These are phyloP conservation scores for Oscheius onirici DNA, from an alignment of 2,888 invertebrate species.

Conservation along the genomic window DNA sequence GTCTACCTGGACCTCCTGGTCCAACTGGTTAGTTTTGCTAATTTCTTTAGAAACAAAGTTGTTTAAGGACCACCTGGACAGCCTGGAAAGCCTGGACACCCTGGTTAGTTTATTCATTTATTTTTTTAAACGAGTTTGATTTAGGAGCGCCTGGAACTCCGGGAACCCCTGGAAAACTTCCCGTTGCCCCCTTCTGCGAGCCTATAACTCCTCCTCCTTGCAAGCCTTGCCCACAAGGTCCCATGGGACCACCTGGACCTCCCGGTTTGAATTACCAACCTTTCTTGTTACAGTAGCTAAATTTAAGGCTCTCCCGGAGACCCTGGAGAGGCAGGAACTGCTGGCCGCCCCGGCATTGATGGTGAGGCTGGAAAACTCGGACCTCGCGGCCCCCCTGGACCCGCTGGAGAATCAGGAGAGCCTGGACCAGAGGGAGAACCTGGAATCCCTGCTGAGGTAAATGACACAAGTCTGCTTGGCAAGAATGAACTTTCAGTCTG, in stretches of 20 bases:
- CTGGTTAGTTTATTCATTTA: too few relatives aligned
- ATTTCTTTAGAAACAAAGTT: neutral
- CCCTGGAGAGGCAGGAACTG: slow-evolving; percentile 65
- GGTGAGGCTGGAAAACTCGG: slow-evolving; percentile 55
- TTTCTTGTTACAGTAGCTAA: too few relatives aligned
- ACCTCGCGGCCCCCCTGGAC: slow-evolving; percentile 61
- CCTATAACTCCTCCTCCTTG: slow-evolving; percentile 60
- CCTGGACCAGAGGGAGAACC: slow-evolving; percentile 33
- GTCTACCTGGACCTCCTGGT: slow-evolving; percentile 65
- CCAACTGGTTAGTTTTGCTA: slow-evolving; percentile 58
- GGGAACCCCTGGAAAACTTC: slow-evolving; percentile 56
- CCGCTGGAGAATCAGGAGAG: slow-evolving; percentile 48
- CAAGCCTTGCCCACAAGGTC: slow-evolving; percentile 42
- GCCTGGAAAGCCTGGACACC: too few relatives aligned
- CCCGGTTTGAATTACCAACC: too few relatives aligned
- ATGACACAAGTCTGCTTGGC: too few relatives aligned
- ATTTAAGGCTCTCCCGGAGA: slow-evolving; percentile 56
- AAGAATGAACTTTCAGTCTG: neutral
- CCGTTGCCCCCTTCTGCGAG: slow-evolving; percentile 56
- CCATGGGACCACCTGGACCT: slow-evolving; percentile 61
- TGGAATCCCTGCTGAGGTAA: slow-evolving; percentile 47
- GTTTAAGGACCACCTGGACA: slow-evolving; percentile 54
- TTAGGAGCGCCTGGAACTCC: slow-evolving; percentile 63
- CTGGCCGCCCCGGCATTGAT: slow-evolving; percentile 60
- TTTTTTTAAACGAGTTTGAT: too few relatives aligned